phyloP scores from a whole-genome alignment of 2,113 vertebrate species.

The Lasiurus borealis region DNA sequence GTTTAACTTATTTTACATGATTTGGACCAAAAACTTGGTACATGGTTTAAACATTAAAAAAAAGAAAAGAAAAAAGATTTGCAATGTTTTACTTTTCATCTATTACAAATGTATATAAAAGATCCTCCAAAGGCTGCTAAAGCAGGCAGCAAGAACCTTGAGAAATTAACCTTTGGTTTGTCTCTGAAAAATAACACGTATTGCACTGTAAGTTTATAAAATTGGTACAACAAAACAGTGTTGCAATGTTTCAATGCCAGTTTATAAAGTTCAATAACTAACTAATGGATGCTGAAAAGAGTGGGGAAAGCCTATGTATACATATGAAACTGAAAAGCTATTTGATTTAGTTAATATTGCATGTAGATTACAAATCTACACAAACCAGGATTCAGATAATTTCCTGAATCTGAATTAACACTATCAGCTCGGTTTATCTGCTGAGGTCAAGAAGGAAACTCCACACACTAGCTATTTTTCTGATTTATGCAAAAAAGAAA shows the following conservation, averaged over 20 bases:
- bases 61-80: conserved; percentile 76
- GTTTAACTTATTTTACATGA: conserved; percentile 87
- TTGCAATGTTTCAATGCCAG: conserved; percentile 86
- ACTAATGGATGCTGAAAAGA: conserved; percentile 79
- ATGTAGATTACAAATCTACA: conserved; percentile 79
- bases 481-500: conserved; percentile 61
- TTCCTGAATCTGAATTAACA: conserved; percentile 79
- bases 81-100: conserved; percentile 86
- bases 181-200: conserved; percentile 87
- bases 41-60: conserved; percentile 85
- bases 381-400: conserved; percentile 79
- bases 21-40: conserved; percentile 86
- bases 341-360: conserved; percentile 80
- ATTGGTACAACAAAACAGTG: conserved; percentile 88
- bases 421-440: conserved; percentile 78
- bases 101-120: conserved; percentile 90
- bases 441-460: conserved; percentile 79
- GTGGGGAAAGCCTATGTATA: conserved; percentile 78
- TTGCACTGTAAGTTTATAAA: conserved; percentile 90
- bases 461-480: conserved; percentile 68
- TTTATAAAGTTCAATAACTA: conserved; percentile 85
- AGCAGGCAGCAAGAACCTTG: conserved; percentile 86
- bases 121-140: conserved; percentile 87
- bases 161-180: conserved; percentile 91
- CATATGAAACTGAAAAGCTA: conserved; percentile 77